phyloP scores from a whole-genome alignment of 2,888 invertebrate genomes.

The Oscheius sp. region DNA sequence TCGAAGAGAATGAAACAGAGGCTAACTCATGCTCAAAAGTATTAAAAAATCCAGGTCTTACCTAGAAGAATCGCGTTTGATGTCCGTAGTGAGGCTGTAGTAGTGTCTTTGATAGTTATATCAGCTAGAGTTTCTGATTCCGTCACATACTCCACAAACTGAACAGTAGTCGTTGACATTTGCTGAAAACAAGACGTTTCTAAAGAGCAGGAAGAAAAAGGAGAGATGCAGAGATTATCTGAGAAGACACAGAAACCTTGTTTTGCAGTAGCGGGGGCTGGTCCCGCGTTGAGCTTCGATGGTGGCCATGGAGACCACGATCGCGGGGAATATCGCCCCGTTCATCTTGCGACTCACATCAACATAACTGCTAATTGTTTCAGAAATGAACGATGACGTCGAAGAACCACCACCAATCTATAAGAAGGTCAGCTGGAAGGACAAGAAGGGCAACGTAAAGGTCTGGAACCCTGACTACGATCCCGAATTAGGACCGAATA shows the following conservation, averaged over 20 bases:
- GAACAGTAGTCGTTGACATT: background rate
- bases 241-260: background rate
- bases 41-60: background rate
- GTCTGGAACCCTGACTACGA: background rate
- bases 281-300: background rate
- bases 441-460: background rate
- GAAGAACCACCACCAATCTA: background rate
- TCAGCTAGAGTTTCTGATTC: conserved; percentile 66
- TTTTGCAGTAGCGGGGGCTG: conserved; percentile 13
- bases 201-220: background rate
- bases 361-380: conserved; percentile 1
- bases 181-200: background rate
- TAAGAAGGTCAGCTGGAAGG: background rate
- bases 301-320: conserved; percentile 27
- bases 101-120: conserved; percentile 56
- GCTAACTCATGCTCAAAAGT: too few relatives aligned
- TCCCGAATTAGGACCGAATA: background rate
- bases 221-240: background rate
- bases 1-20: too few relatives aligned
- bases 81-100: conserved; percentile 57
- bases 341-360: background rate
- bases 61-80: conserved; percentile 56
- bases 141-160: conserved; percentile 57
- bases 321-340: background rate
- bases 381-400: background rate